Base-by-base conservation (phyloP, 2,113 vertebrate species). In the Perccottus glenii region DNA sequence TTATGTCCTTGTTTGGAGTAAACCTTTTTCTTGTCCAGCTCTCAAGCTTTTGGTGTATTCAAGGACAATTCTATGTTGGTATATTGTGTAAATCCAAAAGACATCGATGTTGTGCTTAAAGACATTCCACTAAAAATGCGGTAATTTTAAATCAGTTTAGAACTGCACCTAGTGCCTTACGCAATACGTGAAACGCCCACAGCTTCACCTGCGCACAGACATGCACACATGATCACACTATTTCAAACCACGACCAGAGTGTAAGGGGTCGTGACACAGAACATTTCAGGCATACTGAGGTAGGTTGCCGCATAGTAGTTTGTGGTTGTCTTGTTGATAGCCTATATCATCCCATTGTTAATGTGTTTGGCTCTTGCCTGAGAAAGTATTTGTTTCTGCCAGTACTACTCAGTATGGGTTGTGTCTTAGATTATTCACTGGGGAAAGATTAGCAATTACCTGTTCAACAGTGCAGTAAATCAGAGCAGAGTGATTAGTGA, bases 371-470 rank as follows among this genome's bases (percentile, higher is more conserved):
- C 56, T 59, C 58, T 70, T 68, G 70, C 64, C 62, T 89, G 83
- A 89, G 84, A 88, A 89, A 81, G 68, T 61, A 49, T 56, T 61
- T 58, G 42, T 68, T 67, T 67, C 46, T 47, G 62, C 52, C 62
- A 36, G 66, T 53, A 5, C 38, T 64, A 38, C 67, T 44, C 64
- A 73, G 67, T 64, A 16, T 66, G 68, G 56, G 77, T 16, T 70
- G 67, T 64, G 67, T 76, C 73, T 80, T 71, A 64, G 61, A 69
- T 52, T 75, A 81, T 83, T 74, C 33, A 75, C 75, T 40, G 68
- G 50, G 72, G 78, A 56, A 70, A 67, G 53, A 82, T 80, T 77
- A 84, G 84, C 73, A 80, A 86, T 83, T 89, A 86, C 74, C 62
- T 76, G 78, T 80, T 67, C 75, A 76, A 67, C 44, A 32, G 56